Conservation (phyloP, 2,797 vertebrate genomes). For the Microctenopoma steveboyesi region DNA sequence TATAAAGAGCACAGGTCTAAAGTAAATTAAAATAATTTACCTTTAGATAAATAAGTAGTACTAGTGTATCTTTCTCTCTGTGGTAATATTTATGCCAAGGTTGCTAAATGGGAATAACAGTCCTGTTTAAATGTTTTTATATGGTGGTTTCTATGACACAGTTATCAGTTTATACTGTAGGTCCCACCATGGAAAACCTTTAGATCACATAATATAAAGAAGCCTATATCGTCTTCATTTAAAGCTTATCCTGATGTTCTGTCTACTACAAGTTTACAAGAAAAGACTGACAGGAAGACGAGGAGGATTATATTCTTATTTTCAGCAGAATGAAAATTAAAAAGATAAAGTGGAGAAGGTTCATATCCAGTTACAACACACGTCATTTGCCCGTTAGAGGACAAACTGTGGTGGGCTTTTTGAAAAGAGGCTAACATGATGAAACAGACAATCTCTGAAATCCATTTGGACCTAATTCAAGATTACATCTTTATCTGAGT, state of each 20-base stretch:
- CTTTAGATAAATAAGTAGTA: too few species aligned
- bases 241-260: slow-evolving; percentile 34
- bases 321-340: slow-evolving; percentile 39
- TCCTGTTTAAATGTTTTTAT: not conserved
- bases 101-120: not conserved
- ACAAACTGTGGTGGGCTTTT: slow-evolving; percentile 52
- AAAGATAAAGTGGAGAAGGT: slow-evolving; percentile 39
- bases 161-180: not conserved
- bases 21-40: not conserved
- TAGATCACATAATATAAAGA: slow-evolving; percentile 3
- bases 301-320: slow-evolving; percentile 39
- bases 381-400: slow-evolving; percentile 48
- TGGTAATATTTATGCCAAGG: not conserved
- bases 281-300: slow-evolving; percentile 39
- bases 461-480: slow-evolving; percentile 80
- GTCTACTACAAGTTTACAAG: slow-evolving; percentile 28
- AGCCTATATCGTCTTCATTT: slow-evolving; percentile 22
- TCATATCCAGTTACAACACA: slow-evolving; percentile 57
- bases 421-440: slow-evolving; percentile 78
- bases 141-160: not conserved
- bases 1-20: not conserved
- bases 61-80: not conserved
- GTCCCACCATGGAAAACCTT: slow-evolving; percentile 10
- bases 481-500: slow-evolving; percentile 79
- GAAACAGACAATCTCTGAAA: slow-evolving; percentile 77